phyloP scores from a whole-genome alignment of 64 coral and sea anemone species.

The Porites lutea region DNA sequence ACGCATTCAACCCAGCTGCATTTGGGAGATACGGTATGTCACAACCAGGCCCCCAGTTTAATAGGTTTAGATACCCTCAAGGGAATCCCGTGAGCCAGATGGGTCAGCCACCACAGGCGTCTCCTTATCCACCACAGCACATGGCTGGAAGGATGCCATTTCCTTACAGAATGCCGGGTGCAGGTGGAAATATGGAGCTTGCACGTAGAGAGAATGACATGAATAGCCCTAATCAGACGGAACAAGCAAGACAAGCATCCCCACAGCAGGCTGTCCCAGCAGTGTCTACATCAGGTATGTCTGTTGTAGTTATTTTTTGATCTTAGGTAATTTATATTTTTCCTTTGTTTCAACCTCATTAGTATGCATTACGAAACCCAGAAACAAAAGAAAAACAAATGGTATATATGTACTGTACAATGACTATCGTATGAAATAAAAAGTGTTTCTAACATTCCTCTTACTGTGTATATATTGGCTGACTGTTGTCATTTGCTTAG shows the following conservation, averaged over 20 bases:
- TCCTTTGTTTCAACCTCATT: too few relatives aligned
- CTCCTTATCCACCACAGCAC: constrained; percentile 44
- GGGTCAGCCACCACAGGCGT: constrained; percentile 46
- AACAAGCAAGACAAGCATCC: constrained; percentile 36
- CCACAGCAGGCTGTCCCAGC: constrained; percentile 58
- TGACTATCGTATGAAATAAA: too few relatives aligned
- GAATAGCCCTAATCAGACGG: constrained; percentile 47
- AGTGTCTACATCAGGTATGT: constrained; percentile 83
- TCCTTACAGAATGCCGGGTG: constrained; percentile 37
- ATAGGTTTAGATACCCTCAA: constrained; percentile 65
- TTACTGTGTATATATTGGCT: too few relatives aligned
- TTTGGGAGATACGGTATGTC: constrained; percentile 76
- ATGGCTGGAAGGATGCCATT: constrained; percentile 54
- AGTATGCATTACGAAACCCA: too few relatives aligned
- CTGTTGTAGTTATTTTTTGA: too few relatives aligned
- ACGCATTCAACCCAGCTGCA: constrained; percentile 75
- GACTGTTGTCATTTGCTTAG: too few relatives aligned
- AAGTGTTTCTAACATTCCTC: too few relatives aligned
- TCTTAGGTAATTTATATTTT: too few relatives aligned
- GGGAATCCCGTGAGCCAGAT: constrained; percentile 44
- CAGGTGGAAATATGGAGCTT: constrained; percentile 30
- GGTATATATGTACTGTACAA: too few relatives aligned
- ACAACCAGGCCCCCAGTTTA: constrained; percentile 68
- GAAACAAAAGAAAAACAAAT: too few relatives aligned
- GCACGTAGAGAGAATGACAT: constrained; percentile 25